Evolutionary conservation across 2,888 invertebrate genomes (phyloP).

Genomic region (Drosophila anomelani): DNA sequence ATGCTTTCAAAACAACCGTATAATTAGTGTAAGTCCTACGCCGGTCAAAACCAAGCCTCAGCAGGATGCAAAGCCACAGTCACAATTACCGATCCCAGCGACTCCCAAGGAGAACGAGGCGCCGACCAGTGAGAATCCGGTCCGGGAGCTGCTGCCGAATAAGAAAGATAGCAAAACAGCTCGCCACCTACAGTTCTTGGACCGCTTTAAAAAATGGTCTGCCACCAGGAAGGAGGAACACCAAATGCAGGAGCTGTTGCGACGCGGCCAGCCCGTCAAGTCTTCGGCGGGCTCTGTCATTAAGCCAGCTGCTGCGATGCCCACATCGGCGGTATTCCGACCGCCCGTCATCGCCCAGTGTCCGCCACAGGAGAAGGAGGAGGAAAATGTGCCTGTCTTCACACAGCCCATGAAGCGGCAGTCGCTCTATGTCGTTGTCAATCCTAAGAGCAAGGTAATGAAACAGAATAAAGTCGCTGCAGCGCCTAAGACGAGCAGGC

Average conservation of each 20-base stretch:
- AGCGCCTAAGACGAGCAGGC: not conserved
- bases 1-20: slow-evolving; percentile 60
- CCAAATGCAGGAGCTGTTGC: slow-evolving; percentile 10
- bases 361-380: not conserved
- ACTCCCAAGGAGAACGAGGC: slow-evolving; percentile 46
- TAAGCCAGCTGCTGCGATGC: slow-evolving; percentile 1
- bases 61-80: not conserved
- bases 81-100: not conserved
- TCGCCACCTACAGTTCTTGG: slow-evolving; percentile 13
- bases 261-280: slow-evolving; percentile 4
- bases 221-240: slow-evolving; percentile 5
- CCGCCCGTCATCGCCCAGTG: not conserved
- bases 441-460: not conserved
- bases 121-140: not conserved
- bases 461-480: not conserved
- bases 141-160: slow-evolving; percentile 5
- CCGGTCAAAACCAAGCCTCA: slow-evolving; percentile 18
- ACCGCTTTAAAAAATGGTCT: slow-evolving; percentile 29
- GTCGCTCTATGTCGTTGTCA: slow-evolving; percentile 19
- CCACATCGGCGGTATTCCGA: slow-evolving; percentile 8
- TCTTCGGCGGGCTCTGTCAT: not conserved
- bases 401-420: slow-evolving; percentile 28
- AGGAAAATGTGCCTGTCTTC: not conserved
- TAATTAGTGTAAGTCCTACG: slow-evolving; percentile 60
- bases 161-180: slow-evolving; percentile 1